Conservation (phyloP, 2,113 vertebrate genomes). For the Nymphicus hollandicus region DNA sequence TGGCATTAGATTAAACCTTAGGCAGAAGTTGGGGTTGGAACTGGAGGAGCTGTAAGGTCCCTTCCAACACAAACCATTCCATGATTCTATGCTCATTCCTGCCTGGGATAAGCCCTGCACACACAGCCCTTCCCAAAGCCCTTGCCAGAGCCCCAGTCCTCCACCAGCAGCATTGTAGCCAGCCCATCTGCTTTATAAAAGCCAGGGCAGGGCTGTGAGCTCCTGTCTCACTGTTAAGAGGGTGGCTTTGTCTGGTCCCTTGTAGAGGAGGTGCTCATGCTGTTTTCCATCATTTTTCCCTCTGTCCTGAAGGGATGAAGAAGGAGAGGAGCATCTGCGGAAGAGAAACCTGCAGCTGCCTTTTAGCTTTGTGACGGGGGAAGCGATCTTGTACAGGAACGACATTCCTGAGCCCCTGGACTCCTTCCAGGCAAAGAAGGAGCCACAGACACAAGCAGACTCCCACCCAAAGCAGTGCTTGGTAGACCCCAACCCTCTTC, state of each 20-base stretch:
- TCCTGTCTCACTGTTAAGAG: neutral
- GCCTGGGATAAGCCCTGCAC: neutral
- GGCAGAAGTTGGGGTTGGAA: neutral
- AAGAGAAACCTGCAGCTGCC: conserved; percentile 76
- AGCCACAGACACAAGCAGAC: neutral
- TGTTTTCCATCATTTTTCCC: neutral
- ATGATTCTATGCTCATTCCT: neutral
- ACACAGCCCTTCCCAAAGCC: neutral
- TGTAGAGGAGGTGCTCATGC: neutral
- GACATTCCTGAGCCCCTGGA: neutral
- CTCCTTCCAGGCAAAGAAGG: neutral
- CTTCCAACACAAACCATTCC: neutral
- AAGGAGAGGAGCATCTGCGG: conserved; percentile 78
- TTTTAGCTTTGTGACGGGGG: conserved; percentile 77
- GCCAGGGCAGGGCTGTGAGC: neutral
- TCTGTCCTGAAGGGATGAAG: neutral
- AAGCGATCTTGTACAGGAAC: conserved; percentile 76
- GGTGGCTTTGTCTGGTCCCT: neutral
- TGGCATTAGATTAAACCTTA: neutral
- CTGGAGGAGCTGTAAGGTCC: neutral
- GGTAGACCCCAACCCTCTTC: conserved; percentile 57
- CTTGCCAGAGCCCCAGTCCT: neutral
- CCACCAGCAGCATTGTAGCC: neutral
- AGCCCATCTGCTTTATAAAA: neutral
- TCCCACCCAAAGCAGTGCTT: neutral